Percentiles rank a stretch among this genome's conserved stretches.
Evolutionary conservation across 2,797 vertebrate species (phyloP).

Genomic region (Sebastes wilsoni): DNA sequence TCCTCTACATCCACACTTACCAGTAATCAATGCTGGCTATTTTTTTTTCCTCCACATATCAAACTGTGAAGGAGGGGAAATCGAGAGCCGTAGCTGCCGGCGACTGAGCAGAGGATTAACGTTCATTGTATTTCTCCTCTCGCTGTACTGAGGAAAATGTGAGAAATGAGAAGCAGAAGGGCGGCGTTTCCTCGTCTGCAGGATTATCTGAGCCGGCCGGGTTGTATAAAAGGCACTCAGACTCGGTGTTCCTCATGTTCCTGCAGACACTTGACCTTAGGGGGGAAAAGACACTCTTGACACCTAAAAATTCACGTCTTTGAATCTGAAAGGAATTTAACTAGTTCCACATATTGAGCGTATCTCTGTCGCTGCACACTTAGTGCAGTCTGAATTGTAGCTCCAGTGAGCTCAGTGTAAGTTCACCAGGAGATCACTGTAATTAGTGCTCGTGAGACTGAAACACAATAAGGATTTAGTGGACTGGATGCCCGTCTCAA

Average conservation of each 20-base stretch:
- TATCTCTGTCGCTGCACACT: background rate
- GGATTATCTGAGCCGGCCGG: slow-evolving; percentile 56
- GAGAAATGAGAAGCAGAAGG: slow-evolving; percentile 44
- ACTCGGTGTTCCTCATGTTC: slow-evolving; percentile 26
- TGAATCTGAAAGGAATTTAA: slow-evolving; percentile 35
- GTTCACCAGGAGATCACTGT: slow-evolving; percentile 27
- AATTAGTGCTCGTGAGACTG: slow-evolving; percentile 35
- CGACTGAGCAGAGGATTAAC: slow-evolving; percentile 55
- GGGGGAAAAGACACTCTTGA: slow-evolving; percentile 31
- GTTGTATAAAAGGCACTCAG: slow-evolving; percentile 33
- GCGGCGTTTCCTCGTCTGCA: slow-evolving; percentile 21
- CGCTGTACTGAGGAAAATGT: slow-evolving; percentile 27
- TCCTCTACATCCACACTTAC: slow-evolving; percentile 34
- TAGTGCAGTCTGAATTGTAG: background rate
- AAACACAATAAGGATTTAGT: slow-evolving; percentile 17
- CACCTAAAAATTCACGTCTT: slow-evolving; percentile 42
- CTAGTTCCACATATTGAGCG: background rate
- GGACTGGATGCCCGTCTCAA: background rate
- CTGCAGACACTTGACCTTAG: slow-evolving; percentile 61
- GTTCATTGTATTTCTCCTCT: slow-evolving; percentile 44
- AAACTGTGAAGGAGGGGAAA: slow-evolving; percentile 48
- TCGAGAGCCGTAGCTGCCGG: slow-evolving; percentile 42
- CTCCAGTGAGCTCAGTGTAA: background rate
- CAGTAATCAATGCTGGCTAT: slow-evolving; percentile 42
- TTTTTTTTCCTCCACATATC: slow-evolving; percentile 11